These are phyloP conservation scores for Procambarus clarkii DNA, from an alignment of 1,140 invertebrate species.

Conservation along the genomic window DNA sequence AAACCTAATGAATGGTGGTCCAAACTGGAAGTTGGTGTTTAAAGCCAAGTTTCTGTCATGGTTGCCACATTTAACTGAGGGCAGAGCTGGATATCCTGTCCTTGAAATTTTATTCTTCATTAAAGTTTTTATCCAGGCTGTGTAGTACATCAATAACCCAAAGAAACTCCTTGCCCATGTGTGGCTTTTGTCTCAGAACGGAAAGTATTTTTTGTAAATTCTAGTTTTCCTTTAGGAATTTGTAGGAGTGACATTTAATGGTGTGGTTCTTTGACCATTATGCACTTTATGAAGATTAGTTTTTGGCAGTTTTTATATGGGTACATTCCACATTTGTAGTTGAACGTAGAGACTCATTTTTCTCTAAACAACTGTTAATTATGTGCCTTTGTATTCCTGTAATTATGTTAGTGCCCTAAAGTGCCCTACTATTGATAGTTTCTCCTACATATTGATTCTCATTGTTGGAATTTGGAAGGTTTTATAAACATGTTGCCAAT, in stretches of 20 bases:
- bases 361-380: slow-evolving; percentile 50
- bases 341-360: slow-evolving; percentile 47
- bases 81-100: slow-evolving; percentile 5
- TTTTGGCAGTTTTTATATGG: slow-evolving; percentile 41
- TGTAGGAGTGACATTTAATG: slow-evolving; percentile 58
- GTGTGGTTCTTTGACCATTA: slow-evolving; percentile 32
- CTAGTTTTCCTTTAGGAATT: slow-evolving; percentile 20
- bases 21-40: slow-evolving; percentile 8
- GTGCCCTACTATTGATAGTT: slow-evolving; percentile 49
- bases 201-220: slow-evolving; percentile 32
- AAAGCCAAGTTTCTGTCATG: not conserved
- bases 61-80: not conserved
- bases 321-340: slow-evolving; percentile 62
- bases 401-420: slow-evolving; percentile 47
- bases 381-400: slow-evolving; percentile 62
- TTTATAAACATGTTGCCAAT: slow-evolving; percentile 27
- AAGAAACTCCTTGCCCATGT: slow-evolving; percentile 30
- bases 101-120: slow-evolving; percentile 25
- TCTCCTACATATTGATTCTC: slow-evolving; percentile 50
- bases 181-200: slow-evolving; percentile 26
- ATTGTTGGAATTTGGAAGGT: slow-evolving; percentile 29
- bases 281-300: slow-evolving; percentile 47
- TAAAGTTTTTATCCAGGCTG: slow-evolving; percentile 36
- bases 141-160: slow-evolving; percentile 32
- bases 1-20: not conserved